phyloP scores from a whole-genome alignment of 2,888 invertebrate species.

The Lasioglossum morio region DNA sequence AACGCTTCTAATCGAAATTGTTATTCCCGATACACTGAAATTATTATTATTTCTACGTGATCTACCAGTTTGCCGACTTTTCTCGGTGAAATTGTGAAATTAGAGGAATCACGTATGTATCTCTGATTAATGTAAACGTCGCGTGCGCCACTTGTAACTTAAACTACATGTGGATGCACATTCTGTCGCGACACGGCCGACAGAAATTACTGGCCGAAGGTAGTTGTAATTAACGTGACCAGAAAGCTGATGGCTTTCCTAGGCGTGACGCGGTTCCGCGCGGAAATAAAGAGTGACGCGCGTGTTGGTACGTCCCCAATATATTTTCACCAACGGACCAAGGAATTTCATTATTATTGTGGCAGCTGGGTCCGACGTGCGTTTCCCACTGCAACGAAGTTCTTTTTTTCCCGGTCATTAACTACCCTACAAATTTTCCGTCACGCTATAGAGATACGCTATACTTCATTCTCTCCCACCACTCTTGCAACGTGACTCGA shows the following conservation, averaged over 20 bases:
- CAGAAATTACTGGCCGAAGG: conserved; percentile 16
- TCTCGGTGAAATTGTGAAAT: neutral
- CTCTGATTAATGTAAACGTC: conserved; percentile 39
- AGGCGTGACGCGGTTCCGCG: neutral
- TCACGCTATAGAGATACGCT: neutral
- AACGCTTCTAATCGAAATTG: neutral
- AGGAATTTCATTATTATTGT: neutral
- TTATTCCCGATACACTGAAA: neutral
- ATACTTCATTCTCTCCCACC: neutral
- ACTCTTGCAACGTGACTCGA: neutral
- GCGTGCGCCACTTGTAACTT: conserved; percentile 26
- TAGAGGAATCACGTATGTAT: neutral
- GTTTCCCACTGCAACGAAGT: neutral
- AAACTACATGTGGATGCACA: conserved; percentile 11
- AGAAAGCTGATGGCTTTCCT: conserved; percentile 12
- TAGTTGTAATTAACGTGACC: conserved; percentile 31
- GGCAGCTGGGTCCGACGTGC: neutral
- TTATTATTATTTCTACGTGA: neutral
- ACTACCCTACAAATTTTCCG: neutral
- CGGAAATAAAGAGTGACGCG: conserved; percentile 13
- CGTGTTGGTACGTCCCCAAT: no score
- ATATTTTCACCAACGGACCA: neutral
- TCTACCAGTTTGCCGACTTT: neutral
- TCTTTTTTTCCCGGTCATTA: neutral
- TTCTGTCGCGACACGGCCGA: neutral